Conservation (phyloP, 2,888 invertebrate species). For the Ceratothoa steindachneri region DNA sequence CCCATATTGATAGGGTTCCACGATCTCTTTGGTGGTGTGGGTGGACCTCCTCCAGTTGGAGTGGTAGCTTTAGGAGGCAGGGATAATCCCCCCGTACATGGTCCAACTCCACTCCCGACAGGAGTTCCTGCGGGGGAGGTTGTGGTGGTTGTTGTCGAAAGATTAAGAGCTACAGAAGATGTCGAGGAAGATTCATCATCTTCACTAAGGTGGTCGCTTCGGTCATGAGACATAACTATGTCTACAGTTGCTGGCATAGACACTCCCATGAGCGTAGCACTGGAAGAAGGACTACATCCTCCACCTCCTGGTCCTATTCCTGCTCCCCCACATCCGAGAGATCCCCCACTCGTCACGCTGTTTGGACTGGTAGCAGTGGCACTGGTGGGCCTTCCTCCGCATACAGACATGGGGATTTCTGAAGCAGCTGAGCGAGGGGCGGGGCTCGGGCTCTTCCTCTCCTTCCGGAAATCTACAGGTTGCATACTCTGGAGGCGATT, state of each 20-base stretch:
- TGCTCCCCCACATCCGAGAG: too few relatives aligned
- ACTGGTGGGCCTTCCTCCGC: conserved; percentile 21
- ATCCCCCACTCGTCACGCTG: conserved; percentile 19
- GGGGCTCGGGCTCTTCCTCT: conserved; percentile 46
- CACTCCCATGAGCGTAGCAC: background rate
- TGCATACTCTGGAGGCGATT: conserved; percentile 91
- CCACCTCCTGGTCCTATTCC: too few relatives aligned
- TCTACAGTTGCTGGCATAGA: background rate
- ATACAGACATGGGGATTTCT: conserved; percentile 2
- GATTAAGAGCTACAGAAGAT: conserved; percentile 48
- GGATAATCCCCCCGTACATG: conserved; percentile 11
- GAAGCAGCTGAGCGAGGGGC: conserved; percentile 32
- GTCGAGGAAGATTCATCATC: conserved; percentile 40
- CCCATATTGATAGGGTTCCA: conserved; percentile 59
- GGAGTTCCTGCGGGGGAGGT: conserved; percentile 48
- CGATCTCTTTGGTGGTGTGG: conserved; percentile 53
- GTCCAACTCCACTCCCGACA: conserved; percentile 38
- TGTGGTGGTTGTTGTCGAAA: conserved; percentile 48
- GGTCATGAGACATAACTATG: background rate
- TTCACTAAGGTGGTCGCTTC: conserved; percentile 41
- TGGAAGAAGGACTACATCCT: conserved; percentile 1
- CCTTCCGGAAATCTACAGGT: conserved; percentile 84
- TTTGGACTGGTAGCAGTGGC: conserved; percentile 24
- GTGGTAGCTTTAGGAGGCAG: conserved; percentile 42
- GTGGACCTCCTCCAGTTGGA: conserved; percentile 31